phyloP scores from a whole-genome alignment of 2,888 invertebrate genomes.

The Cerastis leucographa region DNA sequence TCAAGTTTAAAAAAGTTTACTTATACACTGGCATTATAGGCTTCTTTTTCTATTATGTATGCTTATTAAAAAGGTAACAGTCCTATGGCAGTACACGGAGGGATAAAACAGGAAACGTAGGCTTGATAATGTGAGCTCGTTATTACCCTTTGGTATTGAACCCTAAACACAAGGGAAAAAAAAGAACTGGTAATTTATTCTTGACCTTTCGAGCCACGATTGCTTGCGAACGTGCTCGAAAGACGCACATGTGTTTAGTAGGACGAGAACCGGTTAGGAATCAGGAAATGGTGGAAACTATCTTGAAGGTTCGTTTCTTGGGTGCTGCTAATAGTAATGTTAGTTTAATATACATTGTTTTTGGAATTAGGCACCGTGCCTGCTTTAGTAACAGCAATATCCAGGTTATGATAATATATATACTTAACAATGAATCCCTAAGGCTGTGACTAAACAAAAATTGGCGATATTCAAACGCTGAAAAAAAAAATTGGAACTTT shows the following conservation, averaged over 20 bases:
- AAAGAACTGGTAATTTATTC: constrained; percentile 56
- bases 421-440: too few relatives aligned
- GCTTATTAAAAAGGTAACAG: neutral
- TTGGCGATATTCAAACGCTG: too few relatives aligned
- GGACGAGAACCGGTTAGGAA: constrained; percentile 18
- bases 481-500: too few relatives aligned
- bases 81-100: neutral
- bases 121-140: neutral
- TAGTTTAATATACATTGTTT: neutral
- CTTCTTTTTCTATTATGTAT: neutral
- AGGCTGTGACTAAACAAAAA: too few relatives aligned
- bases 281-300: neutral
- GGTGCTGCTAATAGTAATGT: neutral
- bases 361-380: neutral
- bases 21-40: too few relatives aligned
- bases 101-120: neutral
- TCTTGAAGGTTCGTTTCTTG: neutral
- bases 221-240: constrained; percentile 33
- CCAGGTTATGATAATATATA: too few relatives aligned
- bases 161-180: constrained; percentile 29
- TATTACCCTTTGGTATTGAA: neutral
- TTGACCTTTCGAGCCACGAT: constrained; percentile 51
- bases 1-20: too few relatives aligned
- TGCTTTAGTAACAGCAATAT: too few relatives aligned
- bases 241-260: constrained; percentile 39